Evolutionary conservation across 1,140 invertebrate species (phyloP).

Genomic region (Aporrectodea caliginosa): DNA sequence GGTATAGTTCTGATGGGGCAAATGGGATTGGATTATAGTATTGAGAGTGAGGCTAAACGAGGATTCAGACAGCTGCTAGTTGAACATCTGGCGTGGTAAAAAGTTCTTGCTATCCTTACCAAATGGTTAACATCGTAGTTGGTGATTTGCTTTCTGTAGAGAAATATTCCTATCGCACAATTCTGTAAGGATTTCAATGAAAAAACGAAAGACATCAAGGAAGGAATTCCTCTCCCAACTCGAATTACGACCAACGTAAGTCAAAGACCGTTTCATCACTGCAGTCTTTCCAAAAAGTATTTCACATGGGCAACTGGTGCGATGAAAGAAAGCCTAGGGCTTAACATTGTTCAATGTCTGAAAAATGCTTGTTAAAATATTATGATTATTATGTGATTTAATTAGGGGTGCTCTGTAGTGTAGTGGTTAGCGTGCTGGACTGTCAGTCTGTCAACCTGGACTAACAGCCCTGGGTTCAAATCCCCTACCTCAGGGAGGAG

Average conservation of each 20-base stretch:
- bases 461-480: too few species aligned
- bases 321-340: background rate
- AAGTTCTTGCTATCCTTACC: too few species aligned
- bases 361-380: background rate
- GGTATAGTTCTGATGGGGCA: too few species aligned
- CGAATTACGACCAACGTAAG: slow-evolving; percentile 70
- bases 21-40: too few species aligned
- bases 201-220: slow-evolving; percentile 83
- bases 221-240: slow-evolving; percentile 83
- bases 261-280: background rate
- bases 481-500: too few species aligned
- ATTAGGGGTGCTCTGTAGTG: too few species aligned
- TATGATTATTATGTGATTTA: slow-evolving; percentile 6
- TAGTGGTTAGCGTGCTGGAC: too few species aligned
- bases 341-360: background rate
- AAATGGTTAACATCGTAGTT: too few species aligned
- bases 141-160: slow-evolving; percentile 61
- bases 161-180: slow-evolving; percentile 88
- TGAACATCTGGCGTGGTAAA: too few species aligned
- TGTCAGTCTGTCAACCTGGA: too few species aligned
- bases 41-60: too few species aligned
- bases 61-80: too few species aligned
- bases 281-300: background rate
- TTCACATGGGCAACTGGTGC: background rate
- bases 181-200: slow-evolving; percentile 99